Evolutionary conservation across 2,888 invertebrate genomes (phyloP), one percentile per base, ranked within the genome.

Genomic region (Eilema caniola): DNA sequence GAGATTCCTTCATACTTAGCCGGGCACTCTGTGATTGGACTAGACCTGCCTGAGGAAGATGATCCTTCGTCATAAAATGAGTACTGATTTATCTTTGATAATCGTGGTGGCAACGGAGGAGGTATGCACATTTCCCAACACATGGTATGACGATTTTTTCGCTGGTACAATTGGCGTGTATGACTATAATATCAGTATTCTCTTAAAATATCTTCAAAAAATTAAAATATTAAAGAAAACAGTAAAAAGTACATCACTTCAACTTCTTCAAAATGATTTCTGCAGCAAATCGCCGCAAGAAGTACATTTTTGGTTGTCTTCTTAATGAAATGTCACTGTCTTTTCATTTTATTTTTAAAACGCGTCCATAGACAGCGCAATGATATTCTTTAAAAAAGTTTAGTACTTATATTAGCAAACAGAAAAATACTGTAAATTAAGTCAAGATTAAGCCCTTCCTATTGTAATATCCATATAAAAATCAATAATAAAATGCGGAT

Each of bases 11-110:
- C 57, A 20, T 62, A 69, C 60, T 60, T 59, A 16, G 25, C 60
- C 1, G 72, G 72, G 20, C 69, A 60, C 16, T 62, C 59, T 24
- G 72, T 72, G 33, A 72, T 72, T 1, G 72, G 69, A 28, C 62
- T 72, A 3, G 62, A 62, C 31, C 33, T 66, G 2, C 60, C 62
- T 16, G 20, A 37, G 11, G 59, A 57, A 28, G 61, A 66, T 20
- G 66, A 20, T 2, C 69, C 72, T 12, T 31, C 47, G 2, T 69
- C 66, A 25, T 66, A 63, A 33, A 59, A 72, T 8, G 69, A 59
- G 11, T 66, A 70, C 14, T 62, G 60, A 1, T 59, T 66, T 47
- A 53, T 41, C 0, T 24, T 7, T 8, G 31, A 0, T 12, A 64
- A 14, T 1, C 14, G n/a, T n/a, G 25, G 25, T n/a, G 63, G 61